phyloP scores from a whole-genome alignment of 2,797 vertebrate species.

The Threskiornis aethiopicus region DNA sequence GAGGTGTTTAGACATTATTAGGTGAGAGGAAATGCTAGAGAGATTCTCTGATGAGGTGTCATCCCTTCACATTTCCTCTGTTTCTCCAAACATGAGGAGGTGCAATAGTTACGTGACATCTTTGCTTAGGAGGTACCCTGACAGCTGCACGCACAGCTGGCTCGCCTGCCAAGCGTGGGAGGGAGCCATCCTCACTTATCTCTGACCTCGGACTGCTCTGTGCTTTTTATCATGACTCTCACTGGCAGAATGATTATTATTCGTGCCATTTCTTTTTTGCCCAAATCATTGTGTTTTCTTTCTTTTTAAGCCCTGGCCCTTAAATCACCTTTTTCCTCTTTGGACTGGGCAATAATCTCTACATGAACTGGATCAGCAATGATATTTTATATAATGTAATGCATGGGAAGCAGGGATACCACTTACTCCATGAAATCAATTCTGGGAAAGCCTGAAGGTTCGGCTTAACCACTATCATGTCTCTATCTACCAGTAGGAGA shows the following conservation, averaged over 20 bases:
- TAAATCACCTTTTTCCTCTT: neutral
- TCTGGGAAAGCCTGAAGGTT: neutral
- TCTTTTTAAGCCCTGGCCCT: neutral
- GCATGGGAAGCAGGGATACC: neutral
- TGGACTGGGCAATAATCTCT: neutral
- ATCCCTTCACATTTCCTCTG: neutral
- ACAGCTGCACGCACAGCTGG: neutral
- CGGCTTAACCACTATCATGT: neutral
- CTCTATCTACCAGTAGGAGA: neutral
- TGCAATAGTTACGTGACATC: neutral
- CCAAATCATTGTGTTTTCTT: neutral
- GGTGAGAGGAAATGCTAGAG: neutral
- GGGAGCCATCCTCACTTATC: neutral
- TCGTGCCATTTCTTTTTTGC: neutral
- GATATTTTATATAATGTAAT: fast-evolving
- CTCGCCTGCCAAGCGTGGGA: neutral
- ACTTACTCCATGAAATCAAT: neutral
- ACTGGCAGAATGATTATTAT: neutral
- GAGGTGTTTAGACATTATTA: neutral
- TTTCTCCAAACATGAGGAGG: neutral
- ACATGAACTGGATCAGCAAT: neutral
- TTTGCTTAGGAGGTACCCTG: neutral
- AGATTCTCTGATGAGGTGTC: neutral
- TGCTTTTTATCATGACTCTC: neutral
- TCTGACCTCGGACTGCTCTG: neutral